Percentiles rank a stretch among this genome's conserved stretches.
Evolutionary conservation across 1,140 invertebrate genomes (phyloP).

Genomic region (Ceratina calcarata): DNA sequence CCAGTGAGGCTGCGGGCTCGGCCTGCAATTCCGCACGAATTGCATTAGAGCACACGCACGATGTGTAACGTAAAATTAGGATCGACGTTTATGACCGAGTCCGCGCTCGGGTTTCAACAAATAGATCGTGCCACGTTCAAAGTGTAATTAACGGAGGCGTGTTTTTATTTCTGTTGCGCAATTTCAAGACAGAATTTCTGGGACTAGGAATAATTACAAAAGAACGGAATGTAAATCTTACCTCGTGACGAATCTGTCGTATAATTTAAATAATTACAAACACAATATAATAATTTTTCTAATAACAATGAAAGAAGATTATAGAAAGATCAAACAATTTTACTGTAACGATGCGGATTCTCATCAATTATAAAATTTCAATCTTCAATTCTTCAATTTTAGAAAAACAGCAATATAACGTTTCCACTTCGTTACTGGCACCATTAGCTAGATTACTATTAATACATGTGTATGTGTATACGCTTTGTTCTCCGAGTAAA

Average conservation of each 20-base stretch:
- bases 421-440: background rate
- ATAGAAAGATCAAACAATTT: too few species aligned
- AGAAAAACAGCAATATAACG: background rate
- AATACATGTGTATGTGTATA: constrained; percentile 1
- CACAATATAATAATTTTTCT: too few species aligned
- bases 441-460: constrained; percentile 33
- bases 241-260: too few species aligned
- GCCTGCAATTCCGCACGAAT: constrained; percentile 34
- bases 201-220: constrained; percentile 10
- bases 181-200: constrained; percentile 25
- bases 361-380: too few species aligned
- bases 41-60: constrained; percentile 32
- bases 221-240: background rate
- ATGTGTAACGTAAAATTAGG: constrained; percentile 41
- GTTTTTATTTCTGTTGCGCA: constrained; percentile 3
- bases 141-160: constrained; percentile 41
- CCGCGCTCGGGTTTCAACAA: constrained; percentile 33
- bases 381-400: too few species aligned
- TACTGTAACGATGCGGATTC: too few species aligned
- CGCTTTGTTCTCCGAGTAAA: constrained; percentile 21
- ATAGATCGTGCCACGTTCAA: constrained; percentile 39
- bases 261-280: too few species aligned
- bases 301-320: too few species aligned
- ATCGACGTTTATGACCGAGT: constrained; percentile 47
- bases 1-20: constrained; percentile 10